Percentiles rank a stretch among this genome's conserved stretches.
phyloP scores from a whole-genome alignment of 2,888 invertebrate genomes.

The Cenopis cana region DNA sequence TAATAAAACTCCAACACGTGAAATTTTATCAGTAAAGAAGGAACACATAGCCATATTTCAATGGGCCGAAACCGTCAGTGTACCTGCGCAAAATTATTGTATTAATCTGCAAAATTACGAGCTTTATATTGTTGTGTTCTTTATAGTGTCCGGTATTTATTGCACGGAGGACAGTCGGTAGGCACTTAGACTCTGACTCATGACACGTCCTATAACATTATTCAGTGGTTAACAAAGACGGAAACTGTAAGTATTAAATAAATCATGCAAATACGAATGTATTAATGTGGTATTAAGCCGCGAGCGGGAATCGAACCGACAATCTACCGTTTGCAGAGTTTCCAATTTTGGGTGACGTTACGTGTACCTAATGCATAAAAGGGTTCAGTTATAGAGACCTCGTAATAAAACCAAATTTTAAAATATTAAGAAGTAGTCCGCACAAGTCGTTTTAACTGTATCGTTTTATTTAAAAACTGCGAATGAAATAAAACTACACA shows the following conservation, averaged over 20 bases:
- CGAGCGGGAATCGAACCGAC: background rate
- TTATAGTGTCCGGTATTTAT: constrained; percentile 69
- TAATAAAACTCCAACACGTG: constrained; percentile 78
- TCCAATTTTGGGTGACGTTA: background rate
- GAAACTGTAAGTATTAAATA: background rate
- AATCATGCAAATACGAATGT: constrained; percentile 19
- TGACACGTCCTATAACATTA: constrained; percentile 36
- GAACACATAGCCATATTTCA: constrained; percentile 81
- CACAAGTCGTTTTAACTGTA: constrained; percentile 1
- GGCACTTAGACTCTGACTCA: constrained; percentile 59
- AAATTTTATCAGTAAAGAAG: constrained; percentile 79
- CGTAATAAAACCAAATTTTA: constrained; percentile 4
- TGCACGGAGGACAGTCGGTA: constrained; percentile 64
- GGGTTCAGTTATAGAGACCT: background rate
- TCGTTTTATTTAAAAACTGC: constrained; percentile 31
- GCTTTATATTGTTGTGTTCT: constrained; percentile 69
- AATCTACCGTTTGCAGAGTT: background rate
- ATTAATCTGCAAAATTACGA: constrained; percentile 77
- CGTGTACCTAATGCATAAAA: background rate
- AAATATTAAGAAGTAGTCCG: background rate
- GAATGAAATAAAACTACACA: constrained; percentile 24
- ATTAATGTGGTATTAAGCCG: constrained; percentile 10
- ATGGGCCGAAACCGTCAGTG: constrained; percentile 71
- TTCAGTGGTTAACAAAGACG: constrained; percentile 34
- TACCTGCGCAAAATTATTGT: constrained; percentile 77